Evolutionary conservation across 2,888 invertebrate species (phyloP).

Genomic region (Phaonia tiefii): DNA sequence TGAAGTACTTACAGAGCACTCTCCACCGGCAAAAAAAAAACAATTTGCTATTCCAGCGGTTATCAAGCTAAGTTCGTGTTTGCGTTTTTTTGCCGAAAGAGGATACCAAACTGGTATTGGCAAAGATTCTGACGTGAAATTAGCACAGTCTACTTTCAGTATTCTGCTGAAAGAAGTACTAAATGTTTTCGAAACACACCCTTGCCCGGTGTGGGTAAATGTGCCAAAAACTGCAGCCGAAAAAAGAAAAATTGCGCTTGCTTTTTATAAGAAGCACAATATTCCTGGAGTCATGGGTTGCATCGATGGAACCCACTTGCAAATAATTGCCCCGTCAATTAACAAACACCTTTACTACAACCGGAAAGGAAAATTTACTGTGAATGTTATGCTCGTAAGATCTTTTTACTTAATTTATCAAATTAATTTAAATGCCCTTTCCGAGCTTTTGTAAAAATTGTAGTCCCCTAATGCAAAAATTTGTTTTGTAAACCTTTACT

Average conservation of each 20-base stretch:
- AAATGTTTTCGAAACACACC: conserved; percentile 3
- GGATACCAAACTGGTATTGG: background rate
- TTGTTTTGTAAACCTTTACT: too few species aligned
- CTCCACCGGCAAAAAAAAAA: background rate
- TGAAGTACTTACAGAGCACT: background rate
- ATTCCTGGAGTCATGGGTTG: conserved; percentile 30
- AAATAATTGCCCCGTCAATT: background rate
- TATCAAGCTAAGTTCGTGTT: background rate
- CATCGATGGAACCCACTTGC: conserved; percentile 33
- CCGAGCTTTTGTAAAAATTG: too few species aligned
- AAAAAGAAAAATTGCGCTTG: conserved; percentile 27
- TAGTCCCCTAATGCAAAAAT: too few species aligned
- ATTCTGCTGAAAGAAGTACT: background rate
- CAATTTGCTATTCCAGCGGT: background rate
- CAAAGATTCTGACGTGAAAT: background rate
- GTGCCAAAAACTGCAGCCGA: background rate
- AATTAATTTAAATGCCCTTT: too few species aligned
- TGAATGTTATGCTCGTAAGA: conserved; percentile 4
- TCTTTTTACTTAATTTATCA: too few species aligned
- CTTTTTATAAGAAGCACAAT: conserved; percentile 23
- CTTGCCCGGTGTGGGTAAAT: conserved; percentile 32
- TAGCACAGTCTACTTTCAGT: conserved; percentile 12
- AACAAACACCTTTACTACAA: conserved; percentile 19
- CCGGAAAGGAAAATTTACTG: background rate
- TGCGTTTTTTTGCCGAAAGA: conserved; percentile 12